Evolutionary conservation across 2,113 vertebrate genomes (phyloP).

Genomic region (Gavia stellata): DNA sequence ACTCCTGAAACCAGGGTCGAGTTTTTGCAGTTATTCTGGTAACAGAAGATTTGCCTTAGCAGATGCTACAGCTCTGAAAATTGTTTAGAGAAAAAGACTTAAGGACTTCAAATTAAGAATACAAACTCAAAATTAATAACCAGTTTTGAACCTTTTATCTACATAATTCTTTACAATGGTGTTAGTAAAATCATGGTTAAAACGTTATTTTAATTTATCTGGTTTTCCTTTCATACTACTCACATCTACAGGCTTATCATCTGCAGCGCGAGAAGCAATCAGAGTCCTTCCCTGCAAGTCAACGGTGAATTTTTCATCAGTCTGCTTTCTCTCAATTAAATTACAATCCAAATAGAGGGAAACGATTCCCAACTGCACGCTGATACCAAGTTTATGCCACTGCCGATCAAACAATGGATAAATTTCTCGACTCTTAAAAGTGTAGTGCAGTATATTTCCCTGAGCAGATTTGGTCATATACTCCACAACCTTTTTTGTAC

Average conservation of each 20-base stretch:
- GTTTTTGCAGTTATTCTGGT: neutral
- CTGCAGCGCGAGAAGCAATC: conserved; percentile 83
- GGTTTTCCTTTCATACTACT: conserved; percentile 55
- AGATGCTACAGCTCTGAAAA: neutral
- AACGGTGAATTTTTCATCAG: conserved; percentile 72
- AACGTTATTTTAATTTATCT: neutral
- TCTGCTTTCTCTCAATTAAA: conserved; percentile 83
- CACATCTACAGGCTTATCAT: conserved; percentile 92
- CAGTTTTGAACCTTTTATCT: neutral
- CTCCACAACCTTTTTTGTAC: conserved; percentile 86
- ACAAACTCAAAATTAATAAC: neutral
- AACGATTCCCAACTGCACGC: conserved; percentile 77
- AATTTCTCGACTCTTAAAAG: conserved; percentile 89
- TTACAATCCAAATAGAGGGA: conserved; percentile 91
- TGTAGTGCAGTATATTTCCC: conserved; percentile 80
- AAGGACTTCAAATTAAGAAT: neutral
- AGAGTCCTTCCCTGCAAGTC: conserved; percentile 81
- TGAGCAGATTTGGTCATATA: conserved; percentile 77
- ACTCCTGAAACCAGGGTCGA: neutral
- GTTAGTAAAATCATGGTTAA: neutral
- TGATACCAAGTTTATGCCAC: conserved; percentile 92
- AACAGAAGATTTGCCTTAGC: neutral
- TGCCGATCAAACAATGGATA: conserved; percentile 91
- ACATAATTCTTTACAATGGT: neutral
- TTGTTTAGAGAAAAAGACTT: neutral